Evolutionary conservation across 2,113 vertebrate species (phyloP).

Genomic region (Emydocephalus ijimae): DNA sequence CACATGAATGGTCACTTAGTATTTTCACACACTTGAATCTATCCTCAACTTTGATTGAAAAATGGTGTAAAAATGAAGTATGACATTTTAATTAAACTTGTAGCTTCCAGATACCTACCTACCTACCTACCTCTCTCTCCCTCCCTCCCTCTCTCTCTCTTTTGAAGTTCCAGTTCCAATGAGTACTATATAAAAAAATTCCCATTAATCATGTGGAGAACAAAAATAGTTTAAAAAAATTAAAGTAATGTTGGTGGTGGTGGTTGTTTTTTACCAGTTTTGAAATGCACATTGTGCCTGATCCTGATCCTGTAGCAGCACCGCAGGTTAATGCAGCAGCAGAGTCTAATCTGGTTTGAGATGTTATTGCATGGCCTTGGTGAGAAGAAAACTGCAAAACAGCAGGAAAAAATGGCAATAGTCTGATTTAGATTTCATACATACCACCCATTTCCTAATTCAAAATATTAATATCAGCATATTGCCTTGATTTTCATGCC

Average conservation of each 20-base stretch:
- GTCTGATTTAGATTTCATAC: not conserved
- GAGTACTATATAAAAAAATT: not conserved
- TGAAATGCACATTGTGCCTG: slow-evolving; percentile 60
- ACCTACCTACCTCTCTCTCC: rapidly evolving
- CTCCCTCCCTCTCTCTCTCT: too few species aligned
- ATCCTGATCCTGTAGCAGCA: slow-evolving; percentile 65
- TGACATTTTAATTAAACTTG: not conserved
- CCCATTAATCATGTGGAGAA: too few species aligned
- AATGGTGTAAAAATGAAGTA: not conserved
- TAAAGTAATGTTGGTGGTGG: not conserved
- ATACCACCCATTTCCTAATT: not conserved
- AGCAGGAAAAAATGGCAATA: not conserved
- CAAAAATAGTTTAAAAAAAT: not conserved
- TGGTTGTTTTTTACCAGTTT: slow-evolving; percentile 70
- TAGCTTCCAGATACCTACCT: not conserved
- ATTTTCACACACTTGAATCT: not conserved
- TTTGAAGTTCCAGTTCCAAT: not conserved
- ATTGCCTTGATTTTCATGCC: not conserved
- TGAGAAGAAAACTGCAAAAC: slow-evolving; percentile 58
- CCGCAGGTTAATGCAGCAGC: slow-evolving; percentile 62
- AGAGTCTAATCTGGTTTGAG: slow-evolving; percentile 65
- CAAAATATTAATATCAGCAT: not conserved
- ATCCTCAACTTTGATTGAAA: not conserved
- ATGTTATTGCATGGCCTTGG: slow-evolving; percentile 59
- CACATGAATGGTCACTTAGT: not conserved